phyloP scores from a whole-genome alignment of 2,888 invertebrate species.

The Tachina lurida region DNA sequence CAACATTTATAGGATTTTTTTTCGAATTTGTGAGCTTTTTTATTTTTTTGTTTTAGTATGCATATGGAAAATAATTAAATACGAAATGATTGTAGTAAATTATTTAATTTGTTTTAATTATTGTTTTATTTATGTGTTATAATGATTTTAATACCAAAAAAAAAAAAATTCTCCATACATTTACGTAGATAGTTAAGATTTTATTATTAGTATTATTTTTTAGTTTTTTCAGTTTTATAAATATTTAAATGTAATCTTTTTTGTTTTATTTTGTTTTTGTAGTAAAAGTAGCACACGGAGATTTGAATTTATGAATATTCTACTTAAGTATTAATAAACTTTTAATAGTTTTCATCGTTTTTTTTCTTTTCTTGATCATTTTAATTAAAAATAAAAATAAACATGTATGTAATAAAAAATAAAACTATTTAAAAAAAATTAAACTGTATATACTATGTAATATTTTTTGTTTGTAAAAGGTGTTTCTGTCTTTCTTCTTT shows the following conservation, averaged over 20 bases:
- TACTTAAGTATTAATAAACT: constrained; percentile 70
- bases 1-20: constrained; percentile 59
- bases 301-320: constrained; percentile 74
- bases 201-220: constrained; percentile 41
- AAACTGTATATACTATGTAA: neutral
- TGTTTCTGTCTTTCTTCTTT: neutral
- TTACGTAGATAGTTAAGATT: constrained; percentile 68
- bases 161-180: constrained; percentile 66
- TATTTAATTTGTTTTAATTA: constrained; percentile 38
- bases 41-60: constrained; percentile 45
- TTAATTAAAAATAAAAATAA: constrained; percentile 15
- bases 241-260: constrained; percentile 58
- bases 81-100: constrained; percentile 42
- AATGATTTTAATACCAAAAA: constrained; percentile 58
- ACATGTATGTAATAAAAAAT: constrained; percentile 16
- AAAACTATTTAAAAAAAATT: constrained; percentile 8
- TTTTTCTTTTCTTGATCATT: constrained; percentile 31
- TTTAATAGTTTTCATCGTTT: constrained; percentile 62
- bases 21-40: constrained; percentile 69
- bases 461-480: constrained; percentile 47
- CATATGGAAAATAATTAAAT: constrained; percentile 48
- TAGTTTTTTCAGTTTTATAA: constrained; percentile 65
- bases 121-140: constrained; percentile 45
- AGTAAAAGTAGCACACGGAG: constrained; percentile 79
- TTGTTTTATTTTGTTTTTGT: constrained; percentile 30